Evolutionary conservation across 2,113 vertebrate species (phyloP), one percentile per base, ranked within the genome.

Genomic region (Gambusia affinis): DNA sequence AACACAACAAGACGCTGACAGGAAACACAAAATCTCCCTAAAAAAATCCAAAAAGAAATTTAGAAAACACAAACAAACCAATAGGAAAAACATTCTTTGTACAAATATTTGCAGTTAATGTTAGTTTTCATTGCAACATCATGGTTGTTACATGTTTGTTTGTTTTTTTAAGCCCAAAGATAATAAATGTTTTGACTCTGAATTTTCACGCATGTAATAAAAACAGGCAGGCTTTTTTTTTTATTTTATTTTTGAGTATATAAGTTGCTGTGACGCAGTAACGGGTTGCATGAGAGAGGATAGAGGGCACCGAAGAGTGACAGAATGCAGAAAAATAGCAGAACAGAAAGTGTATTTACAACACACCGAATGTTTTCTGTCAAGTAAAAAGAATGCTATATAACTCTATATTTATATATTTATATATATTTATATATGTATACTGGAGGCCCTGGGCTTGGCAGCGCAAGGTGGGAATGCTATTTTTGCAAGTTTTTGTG

Each of bases 331-430:
- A 80, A 65, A 84, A 73, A 75, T 62, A 60, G 74, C 78, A 84
- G 77, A 67, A 76, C 75, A 85, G 77, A 73, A 85, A 73, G 86
- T 90, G 90, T 94, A 95, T 95, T 93, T 95, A 95, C 93, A 95
- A 89, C 90, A 95, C 93, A 94, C 92, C 89, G 84, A 91, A 94
- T 86, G 76, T 84, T 80, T 92, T 91, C 81, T 88, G 86, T 90
- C 87, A 90, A 93, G 92, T 92, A 94, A 94, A 95, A 94, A 95
- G 91, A 92, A 94, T 92, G 92, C 93, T 93, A 94, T 95, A 94
- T 94, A 94, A 90, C 91, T 91, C 88, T 94, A 92, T 93, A 94
- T 94, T 92, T 94, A 90, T 92, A 76, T 91, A 92, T 94, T 90
- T 92, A 80, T 91, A 92, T 91, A 88, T 89, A 86, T 90, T 80